Evolutionary conservation across 2,113 vertebrate genomes (phyloP).

Genomic region (Pterocles orientalis): DNA sequence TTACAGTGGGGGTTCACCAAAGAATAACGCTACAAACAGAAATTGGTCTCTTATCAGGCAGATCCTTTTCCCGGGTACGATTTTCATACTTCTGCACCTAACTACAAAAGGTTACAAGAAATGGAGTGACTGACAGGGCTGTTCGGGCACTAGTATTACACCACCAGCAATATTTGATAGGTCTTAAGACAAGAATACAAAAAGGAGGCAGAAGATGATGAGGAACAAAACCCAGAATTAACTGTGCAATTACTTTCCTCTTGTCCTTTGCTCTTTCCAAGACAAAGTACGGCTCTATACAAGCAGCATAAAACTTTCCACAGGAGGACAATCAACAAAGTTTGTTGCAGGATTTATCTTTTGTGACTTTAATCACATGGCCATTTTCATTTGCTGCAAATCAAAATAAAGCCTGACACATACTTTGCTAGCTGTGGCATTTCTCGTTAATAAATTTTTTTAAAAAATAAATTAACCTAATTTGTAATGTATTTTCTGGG

Average conservation of each 20-base stretch:
- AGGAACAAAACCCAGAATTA: background rate
- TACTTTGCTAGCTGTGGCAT: background rate
- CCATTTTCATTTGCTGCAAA: background rate
- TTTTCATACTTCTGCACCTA: background rate
- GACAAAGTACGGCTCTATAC: background rate
- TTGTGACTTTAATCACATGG: background rate
- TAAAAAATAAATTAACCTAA: background rate
- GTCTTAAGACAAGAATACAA: background rate
- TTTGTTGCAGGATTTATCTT: background rate
- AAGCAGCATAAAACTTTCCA: background rate
- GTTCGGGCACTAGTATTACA: background rate
- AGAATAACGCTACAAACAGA: background rate
- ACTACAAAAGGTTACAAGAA: fast-evolving
- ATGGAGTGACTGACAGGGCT: fast-evolving
- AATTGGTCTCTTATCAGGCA: background rate
- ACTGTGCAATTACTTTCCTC: background rate
- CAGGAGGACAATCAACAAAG: background rate
- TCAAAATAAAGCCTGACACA: background rate
- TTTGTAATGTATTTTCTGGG: background rate
- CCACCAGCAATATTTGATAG: background rate
- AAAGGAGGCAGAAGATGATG: background rate
- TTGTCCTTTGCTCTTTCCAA: background rate
- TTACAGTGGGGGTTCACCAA: background rate
- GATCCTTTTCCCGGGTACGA: fast-evolving
- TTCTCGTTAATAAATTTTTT: background rate